Percentiles rank a stretch among this genome's conserved stretches.
These are phyloP conservation scores for Nebria ingens DNA, from an alignment of 1,140 invertebrate species.

Conservation along the genomic window DNA sequence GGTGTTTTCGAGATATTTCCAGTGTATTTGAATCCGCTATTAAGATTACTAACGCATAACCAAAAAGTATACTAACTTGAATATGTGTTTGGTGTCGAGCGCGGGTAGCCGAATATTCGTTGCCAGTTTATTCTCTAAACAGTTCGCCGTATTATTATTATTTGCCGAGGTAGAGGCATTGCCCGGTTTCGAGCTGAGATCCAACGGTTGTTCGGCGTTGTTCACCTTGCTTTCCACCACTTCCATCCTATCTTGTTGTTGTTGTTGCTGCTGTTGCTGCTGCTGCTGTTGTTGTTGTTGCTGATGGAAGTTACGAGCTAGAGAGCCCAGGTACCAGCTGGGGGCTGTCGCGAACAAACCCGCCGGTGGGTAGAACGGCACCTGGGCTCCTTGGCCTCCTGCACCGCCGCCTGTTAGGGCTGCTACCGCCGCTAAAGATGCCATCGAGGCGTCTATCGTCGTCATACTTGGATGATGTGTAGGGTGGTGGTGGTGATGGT, in stretches of 20 bases:
- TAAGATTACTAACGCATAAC: too few relatives aligned
- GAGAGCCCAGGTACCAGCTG: slow-evolving; percentile 25
- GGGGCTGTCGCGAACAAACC: slow-evolving; percentile 19
- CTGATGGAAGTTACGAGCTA: slow-evolving; percentile 26
- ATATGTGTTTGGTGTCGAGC: slow-evolving; percentile 53
- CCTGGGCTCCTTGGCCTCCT: slow-evolving; percentile 22
- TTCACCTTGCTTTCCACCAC: slow-evolving; percentile 36
- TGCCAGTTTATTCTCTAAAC: slow-evolving; percentile 7
- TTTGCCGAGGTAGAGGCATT: slow-evolving; percentile 12
- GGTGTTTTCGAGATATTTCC: too few relatives aligned
- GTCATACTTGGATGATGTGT: slow-evolving; percentile 28
- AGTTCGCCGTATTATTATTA: slow-evolving; percentile 16
- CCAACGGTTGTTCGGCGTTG: slow-evolving; percentile 59
- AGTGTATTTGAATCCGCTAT: too few relatives aligned
- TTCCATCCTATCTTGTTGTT: slow-evolving; percentile 18
- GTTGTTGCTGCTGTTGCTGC: slow-evolving; percentile 16
- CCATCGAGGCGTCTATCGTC: slow-evolving; percentile 44
- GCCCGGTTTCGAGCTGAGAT: slow-evolving; percentile 58
- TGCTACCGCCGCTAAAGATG: slow-evolving; percentile 49
- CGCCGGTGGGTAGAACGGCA: slow-evolving; percentile 27
- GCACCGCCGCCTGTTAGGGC: slow-evolving; percentile 43
- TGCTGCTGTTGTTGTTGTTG: slow-evolving; percentile 12
- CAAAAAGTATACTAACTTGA: slow-evolving; percentile 60
- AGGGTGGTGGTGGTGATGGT: slow-evolving; percentile 15
- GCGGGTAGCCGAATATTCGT: slow-evolving; percentile 34